Evolutionary conservation across 1,140 invertebrate genomes (phyloP).

Genomic region (Drosophila subpulchrella): DNA sequence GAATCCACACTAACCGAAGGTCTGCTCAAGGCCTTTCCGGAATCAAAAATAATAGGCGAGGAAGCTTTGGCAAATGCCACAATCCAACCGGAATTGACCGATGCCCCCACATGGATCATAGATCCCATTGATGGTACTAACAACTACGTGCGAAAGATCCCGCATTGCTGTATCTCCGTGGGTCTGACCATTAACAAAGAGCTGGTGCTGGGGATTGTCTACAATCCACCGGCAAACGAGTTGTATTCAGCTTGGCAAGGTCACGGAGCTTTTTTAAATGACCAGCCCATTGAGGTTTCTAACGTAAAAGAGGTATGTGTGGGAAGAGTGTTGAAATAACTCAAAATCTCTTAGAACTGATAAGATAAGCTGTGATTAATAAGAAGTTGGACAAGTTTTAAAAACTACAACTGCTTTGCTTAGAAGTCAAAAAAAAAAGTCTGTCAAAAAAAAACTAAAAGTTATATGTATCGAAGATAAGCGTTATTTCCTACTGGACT

Average conservation of each 20-base stretch:
- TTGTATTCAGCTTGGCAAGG: conserved; percentile 90
- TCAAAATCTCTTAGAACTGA: conserved; percentile 6
- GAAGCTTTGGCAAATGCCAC: conserved; percentile 87
- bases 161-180: conserved; percentile 88
- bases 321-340: background rate
- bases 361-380: background rate
- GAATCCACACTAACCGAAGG: conserved; percentile 88
- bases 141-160: conserved; percentile 89
- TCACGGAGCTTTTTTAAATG: conserved; percentile 91
- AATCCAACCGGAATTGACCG: conserved; percentile 87
- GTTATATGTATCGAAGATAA: too few relatives aligned
- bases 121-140: conserved; percentile 92
- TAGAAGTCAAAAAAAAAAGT: too few relatives aligned
- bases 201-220: conserved; percentile 89
- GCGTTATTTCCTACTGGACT: too few relatives aligned
- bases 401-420: too few relatives aligned
- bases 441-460: too few relatives aligned
- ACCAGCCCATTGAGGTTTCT: conserved; percentile 85
- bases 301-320: conserved; percentile 56
- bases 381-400: too few relatives aligned
- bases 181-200: conserved; percentile 88
- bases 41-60: conserved; percentile 93
- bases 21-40: conserved; percentile 87
- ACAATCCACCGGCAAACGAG: conserved; percentile 91
- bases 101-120: conserved; percentile 95